Base-by-base conservation (phyloP, 2,797 vertebrate genomes). In the Pogonophryne albipinna region DNA sequence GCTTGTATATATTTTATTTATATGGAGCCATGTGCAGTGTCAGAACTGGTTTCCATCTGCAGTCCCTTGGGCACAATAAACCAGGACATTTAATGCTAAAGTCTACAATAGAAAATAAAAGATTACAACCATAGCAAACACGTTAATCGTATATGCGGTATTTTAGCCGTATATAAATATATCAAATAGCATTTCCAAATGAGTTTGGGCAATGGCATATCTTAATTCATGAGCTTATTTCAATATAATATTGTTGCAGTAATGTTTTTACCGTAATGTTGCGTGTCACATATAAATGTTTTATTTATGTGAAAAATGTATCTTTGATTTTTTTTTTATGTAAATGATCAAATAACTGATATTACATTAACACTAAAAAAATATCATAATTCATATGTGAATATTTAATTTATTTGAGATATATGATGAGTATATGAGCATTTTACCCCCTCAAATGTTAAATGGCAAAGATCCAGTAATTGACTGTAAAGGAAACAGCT, bases 1-100 rank as follows among this genome's bases (percentile, higher is more conserved):
- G 12, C 23, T 16, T 14, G 31, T n/a, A 51, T 6, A 70, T 60
- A 47, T 60, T 60, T 66, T 66, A 59, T 66, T 45, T 34, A 42
- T 16, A 51, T 42, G 42, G 59, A 34, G 34, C 44, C 20, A 31
- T 20, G 17, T 38, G 16, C 17, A 38, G 15, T 46, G 23, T 2
- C 23, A 20, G 38, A 44, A 53, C 42, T 2, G 17, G 23, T 44
- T 59, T 42, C 4, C 17, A 52, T 20, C 19, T 51, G 19, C 11
- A 51, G 50, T 12, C 11, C 10, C 17, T 42, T 12, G 23, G 31
- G 51, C n/a, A 17, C 17, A 57, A 7, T 15, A 19, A 34, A 41
- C 31, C 20, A n/a, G 6, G 8, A 52, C 8, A 20, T 34, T 6
- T 57, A 58, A 15, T 57, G 41, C 20, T 38, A 38, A 38, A 38